A percentile compares a stretch with the other conserved stretches of the same genome.
Evolutionary conservation across 2,113 vertebrate species (phyloP).

Genomic region (Peromyscus californicus): DNA sequence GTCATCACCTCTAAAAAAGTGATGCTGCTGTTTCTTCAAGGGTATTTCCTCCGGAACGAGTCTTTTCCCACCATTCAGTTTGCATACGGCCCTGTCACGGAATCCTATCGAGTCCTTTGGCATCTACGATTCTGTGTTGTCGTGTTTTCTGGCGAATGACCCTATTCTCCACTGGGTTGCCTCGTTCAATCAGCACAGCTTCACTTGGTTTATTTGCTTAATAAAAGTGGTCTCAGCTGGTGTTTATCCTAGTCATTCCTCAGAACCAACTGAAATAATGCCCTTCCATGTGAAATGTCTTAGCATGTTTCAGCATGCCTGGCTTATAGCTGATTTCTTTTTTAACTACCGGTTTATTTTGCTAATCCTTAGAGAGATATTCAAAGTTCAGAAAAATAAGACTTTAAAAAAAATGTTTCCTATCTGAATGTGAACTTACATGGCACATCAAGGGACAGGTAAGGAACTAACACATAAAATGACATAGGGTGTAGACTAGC

Average conservation of each 20-base stretch:
- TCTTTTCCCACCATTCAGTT: background rate
- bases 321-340: background rate
- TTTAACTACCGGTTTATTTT: background rate
- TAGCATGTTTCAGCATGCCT: background rate
- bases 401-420: background rate
- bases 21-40: background rate
- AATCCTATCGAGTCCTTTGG: background rate
- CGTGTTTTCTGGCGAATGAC: background rate
- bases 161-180: background rate
- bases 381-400: constrained; percentile 42
- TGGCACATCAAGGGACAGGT: background rate
- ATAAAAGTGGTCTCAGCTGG: background rate
- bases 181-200: background rate
- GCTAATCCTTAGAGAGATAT: background rate
- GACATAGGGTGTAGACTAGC: background rate
- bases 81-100: background rate
- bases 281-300: background rate
- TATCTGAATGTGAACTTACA: background rate
- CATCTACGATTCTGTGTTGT: background rate
- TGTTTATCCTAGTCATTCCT: background rate
- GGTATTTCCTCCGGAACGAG: background rate
- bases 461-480: constrained; percentile 15
- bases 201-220: background rate
- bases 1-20: background rate
- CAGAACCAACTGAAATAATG: background rate